Percentiles rank a stretch among this genome's conserved stretches.
These are phyloP conservation scores for Euplexia lucipara DNA, from an alignment of 2,888 invertebrate genomes.

Conservation along the genomic window DNA sequence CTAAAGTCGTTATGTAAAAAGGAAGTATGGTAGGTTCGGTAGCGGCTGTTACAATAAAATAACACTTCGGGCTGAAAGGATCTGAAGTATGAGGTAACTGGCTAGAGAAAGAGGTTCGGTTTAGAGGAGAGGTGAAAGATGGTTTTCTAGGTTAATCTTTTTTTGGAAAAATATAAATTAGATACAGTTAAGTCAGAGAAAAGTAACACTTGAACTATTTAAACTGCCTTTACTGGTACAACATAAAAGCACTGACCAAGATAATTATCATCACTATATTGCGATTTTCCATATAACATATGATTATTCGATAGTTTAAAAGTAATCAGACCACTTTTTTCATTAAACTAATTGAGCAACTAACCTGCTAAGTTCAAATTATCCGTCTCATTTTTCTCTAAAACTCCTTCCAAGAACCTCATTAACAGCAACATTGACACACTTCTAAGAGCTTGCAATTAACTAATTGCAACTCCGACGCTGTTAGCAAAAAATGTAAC, in stretches of 20 bases:
- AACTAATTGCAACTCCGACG: conserved; percentile 35
- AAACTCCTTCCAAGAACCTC: conserved; percentile 2
- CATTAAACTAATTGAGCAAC: background rate
- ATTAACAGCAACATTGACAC: conserved; percentile 28
- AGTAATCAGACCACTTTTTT: background rate
- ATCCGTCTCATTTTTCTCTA: too few species aligned
- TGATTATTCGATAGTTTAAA: background rate
- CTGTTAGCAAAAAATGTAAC: background rate
- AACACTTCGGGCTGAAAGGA: conserved; percentile 24
- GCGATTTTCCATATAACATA: background rate
- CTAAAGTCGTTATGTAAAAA: conserved; percentile 41
- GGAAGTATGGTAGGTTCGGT: conserved; percentile 20
- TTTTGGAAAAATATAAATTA: background rate
- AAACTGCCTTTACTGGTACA: background rate
- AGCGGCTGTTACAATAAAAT: conserved; percentile 34
- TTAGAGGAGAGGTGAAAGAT: background rate
- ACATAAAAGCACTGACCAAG: background rate
- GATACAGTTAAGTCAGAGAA: background rate
- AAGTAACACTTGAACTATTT: too few species aligned
- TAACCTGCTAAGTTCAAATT: background rate
- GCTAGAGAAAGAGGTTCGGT: background rate
- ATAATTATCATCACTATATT: background rate
- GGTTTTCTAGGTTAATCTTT: background rate
- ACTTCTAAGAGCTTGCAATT: conserved; percentile 25
- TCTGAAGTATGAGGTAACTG: conserved; percentile 11